These are phyloP conservation scores for Neopelma chrysocephalum DNA, from an alignment of 2,797 vertebrate genomes.

Conservation along the genomic window DNA sequence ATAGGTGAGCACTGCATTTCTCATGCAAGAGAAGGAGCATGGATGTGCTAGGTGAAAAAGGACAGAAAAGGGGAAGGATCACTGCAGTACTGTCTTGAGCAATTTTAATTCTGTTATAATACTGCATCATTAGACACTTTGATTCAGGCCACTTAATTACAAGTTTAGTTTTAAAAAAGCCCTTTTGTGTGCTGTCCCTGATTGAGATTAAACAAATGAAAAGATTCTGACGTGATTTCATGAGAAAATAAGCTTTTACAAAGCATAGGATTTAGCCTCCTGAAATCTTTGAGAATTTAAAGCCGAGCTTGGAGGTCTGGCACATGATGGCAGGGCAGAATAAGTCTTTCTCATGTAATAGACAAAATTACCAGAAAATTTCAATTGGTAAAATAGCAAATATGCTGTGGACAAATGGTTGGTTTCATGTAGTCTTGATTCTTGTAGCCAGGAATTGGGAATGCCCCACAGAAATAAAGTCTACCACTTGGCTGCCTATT, in stretches of 20 bases:
- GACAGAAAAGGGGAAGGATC: background rate
- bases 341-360: background rate
- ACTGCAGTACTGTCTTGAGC: background rate
- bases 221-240: background rate
- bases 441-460: background rate
- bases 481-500: background rate
- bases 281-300: background rate
- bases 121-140: background rate
- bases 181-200: background rate
- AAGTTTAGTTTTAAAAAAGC: background rate
- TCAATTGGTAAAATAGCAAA: background rate
- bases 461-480: background rate
- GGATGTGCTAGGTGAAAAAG: background rate
- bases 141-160: background rate
- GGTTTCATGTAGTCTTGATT: background rate
- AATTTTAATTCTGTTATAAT: background rate
- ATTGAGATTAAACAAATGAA: background rate
- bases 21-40: background rate
- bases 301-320: background rate
- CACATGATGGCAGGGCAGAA: background rate
- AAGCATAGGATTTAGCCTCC: background rate
- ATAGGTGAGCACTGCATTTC: background rate
- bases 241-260: constrained; percentile 4
- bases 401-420: background rate
- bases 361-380: background rate